Evolutionary conservation across 2,797 vertebrate genomes (phyloP), one percentile per base, ranked within the genome.

Genomic region (Hippopotamyrus pictus): DNA sequence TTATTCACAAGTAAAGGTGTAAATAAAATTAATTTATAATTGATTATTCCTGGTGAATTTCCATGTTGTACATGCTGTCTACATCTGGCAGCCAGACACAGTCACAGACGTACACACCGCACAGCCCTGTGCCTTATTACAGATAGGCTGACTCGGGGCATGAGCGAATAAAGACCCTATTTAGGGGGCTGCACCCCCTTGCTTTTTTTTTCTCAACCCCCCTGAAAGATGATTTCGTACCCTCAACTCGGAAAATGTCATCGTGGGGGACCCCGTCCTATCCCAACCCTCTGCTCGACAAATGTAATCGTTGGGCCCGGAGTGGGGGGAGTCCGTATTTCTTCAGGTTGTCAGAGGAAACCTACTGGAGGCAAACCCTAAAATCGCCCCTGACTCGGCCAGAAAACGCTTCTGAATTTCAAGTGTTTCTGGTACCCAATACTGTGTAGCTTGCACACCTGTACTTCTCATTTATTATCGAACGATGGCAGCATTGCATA

Each of bases 401-500:
- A 12, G 48, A 8, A 86, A 33, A 33, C 22, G 48, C 48, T 50
- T 86, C 41, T 53, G 22, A 54, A 53, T 37, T 54, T 51, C 6
- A 53, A 29, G 2, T 25, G 11, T 3, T 33, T 53, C 48, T 29
- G 25, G 2, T 19, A 11, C 9, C 25, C 25, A 54, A 86, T 17
- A 54, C 22, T 17, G 46, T 29, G 5, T 17, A 53, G 12, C 5
- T 3, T 54, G 76, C 19, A 54, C 25, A 25, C 22, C 29, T 86
- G 76, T 44, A 86, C 22, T 54, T 86, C 51, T 29, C 84, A 29
- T 33, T 29, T 14, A 54, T 9, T 53, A 37, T 54, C 84, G 50
- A 33, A 86, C 50, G 84, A 86, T 48, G 84, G 84, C 84, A 51
- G 50, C 25, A 54, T 51, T 86, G 48, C 84, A 86, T 54, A 54